Conservation (phyloP, 2,113 vertebrate genomes). For the Mesoclemmys tuberculata region DNA sequence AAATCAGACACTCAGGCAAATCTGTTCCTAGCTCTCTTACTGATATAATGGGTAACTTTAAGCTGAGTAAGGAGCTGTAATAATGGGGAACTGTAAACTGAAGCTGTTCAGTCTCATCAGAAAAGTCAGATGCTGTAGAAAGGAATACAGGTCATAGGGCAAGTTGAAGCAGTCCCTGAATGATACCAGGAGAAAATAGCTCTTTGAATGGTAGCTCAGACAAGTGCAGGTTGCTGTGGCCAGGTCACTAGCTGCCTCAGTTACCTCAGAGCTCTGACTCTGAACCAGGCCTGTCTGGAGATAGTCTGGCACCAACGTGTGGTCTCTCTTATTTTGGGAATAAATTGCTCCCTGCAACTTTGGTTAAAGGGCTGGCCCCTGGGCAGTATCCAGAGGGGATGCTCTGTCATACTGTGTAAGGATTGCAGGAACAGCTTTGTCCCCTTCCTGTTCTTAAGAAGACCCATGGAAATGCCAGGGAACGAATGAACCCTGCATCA, state of each 20-base stretch:
- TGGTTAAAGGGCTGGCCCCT: neutral
- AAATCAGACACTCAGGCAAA: neutral
- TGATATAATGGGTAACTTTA: accelerated
- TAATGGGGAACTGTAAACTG: too few species aligned
- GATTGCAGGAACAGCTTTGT: neutral
- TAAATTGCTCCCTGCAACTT: accelerated
- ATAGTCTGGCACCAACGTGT: too few species aligned
- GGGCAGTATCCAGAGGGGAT: accelerated
- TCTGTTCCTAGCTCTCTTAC: neutral
- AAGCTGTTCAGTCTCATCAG: neutral
- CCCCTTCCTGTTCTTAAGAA: neutral
- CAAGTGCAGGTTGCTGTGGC: neutral
- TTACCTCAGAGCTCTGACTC: neutral
- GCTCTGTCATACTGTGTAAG: accelerated
- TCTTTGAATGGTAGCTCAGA: too few species aligned
- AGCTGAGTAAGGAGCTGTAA: too few species aligned
- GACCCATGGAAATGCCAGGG: accelerated
- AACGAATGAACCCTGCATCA: accelerated
- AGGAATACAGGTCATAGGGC: accelerated
- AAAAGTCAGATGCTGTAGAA: accelerated
- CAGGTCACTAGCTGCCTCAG: accelerated
- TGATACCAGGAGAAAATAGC: accelerated
- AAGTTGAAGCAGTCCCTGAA: neutral
- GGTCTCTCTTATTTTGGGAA: neutral
- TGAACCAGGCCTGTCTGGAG: neutral